phyloP scores from a whole-genome alignment of 2,797 vertebrate genomes.

The Philypnodon macrostomus region DNA sequence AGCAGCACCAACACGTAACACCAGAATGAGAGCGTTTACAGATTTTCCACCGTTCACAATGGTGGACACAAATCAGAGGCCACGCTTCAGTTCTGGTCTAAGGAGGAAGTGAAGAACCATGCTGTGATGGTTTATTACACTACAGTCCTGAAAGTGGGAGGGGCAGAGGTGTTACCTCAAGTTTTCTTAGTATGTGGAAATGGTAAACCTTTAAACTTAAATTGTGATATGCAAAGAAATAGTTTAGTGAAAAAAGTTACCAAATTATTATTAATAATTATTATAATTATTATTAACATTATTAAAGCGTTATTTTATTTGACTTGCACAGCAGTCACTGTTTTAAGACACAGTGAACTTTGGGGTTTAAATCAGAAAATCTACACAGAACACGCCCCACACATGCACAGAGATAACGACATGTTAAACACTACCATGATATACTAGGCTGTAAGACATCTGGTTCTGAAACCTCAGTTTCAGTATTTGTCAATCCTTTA shows the following conservation, averaged over 20 bases:
- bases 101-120: slow-evolving; percentile 30
- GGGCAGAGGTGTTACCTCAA: slow-evolving; percentile 74
- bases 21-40: slow-evolving; percentile 40
- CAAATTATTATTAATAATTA: slow-evolving; percentile 73
- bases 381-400: slow-evolving; percentile 25
- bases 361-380: slow-evolving; percentile 33
- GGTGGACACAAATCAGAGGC: slow-evolving; percentile 40
- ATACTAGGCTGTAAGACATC: slow-evolving; percentile 44
- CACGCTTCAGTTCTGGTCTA: slow-evolving; percentile 37
- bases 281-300: slow-evolving; percentile 63
- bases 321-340: slow-evolving; percentile 44
- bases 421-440: slow-evolving; percentile 44
- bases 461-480: slow-evolving; percentile 29
- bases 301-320: slow-evolving; percentile 64
- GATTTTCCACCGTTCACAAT: slow-evolving; percentile 24
- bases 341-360: slow-evolving; percentile 40
- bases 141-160: slow-evolving; percentile 52
- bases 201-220: slow-evolving; percentile 80
- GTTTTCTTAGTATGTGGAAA: slow-evolving; percentile 76
- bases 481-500: slow-evolving; percentile 40
- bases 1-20: slow-evolving; percentile 37
- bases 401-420: slow-evolving; percentile 23
- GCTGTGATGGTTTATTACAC: slow-evolving; percentile 40
- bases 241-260: slow-evolving; percentile 78
- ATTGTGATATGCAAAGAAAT: slow-evolving; percentile 83